Conservation (phyloP, 2,113 vertebrate species). For the Phasianus colchicus region DNA sequence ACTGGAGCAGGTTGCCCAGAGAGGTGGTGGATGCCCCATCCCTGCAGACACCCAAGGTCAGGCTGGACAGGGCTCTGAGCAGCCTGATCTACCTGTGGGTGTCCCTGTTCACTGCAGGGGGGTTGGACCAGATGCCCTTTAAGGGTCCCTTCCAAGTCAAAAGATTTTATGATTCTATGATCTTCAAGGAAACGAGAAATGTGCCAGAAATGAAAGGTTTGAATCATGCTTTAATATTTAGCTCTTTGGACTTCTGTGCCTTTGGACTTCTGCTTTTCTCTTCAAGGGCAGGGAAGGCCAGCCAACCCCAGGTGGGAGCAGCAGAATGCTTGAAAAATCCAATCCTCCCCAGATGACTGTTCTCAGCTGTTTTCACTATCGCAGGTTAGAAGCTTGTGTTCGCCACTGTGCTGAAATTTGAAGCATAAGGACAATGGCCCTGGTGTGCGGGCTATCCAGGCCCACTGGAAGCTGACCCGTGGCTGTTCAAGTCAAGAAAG, state of each 20-base stretch:
- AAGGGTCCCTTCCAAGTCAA: not conserved
- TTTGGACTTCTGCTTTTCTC: not conserved
- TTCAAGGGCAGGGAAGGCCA: rapidly evolving
- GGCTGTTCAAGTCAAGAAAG: too few relatives aligned
- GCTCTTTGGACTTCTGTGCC: not conserved
- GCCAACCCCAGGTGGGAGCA: not conserved
- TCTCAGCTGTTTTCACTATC: not conserved
- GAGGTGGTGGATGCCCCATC: too few relatives aligned
- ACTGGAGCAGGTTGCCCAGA: too few relatives aligned
- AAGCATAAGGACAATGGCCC: not conserved
- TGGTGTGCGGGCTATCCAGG: not conserved
- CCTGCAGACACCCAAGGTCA: too few relatives aligned
- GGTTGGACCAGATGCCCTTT: not conserved
- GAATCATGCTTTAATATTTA: not conserved
- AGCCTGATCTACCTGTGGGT: not conserved
- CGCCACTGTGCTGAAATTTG: not conserved
- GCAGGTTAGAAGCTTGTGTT: not conserved
- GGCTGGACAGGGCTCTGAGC: too few relatives aligned
- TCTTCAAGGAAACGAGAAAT: not conserved
- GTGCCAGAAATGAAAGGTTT: not conserved
- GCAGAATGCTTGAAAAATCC: rapidly evolving
- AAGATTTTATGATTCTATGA: too few relatives aligned
- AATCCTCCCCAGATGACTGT: not conserved
- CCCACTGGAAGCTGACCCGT: not conserved
- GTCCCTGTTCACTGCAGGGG: not conserved